Conservation (phyloP, 2,888 invertebrate species). For the Eupithecia inturbata region DNA sequence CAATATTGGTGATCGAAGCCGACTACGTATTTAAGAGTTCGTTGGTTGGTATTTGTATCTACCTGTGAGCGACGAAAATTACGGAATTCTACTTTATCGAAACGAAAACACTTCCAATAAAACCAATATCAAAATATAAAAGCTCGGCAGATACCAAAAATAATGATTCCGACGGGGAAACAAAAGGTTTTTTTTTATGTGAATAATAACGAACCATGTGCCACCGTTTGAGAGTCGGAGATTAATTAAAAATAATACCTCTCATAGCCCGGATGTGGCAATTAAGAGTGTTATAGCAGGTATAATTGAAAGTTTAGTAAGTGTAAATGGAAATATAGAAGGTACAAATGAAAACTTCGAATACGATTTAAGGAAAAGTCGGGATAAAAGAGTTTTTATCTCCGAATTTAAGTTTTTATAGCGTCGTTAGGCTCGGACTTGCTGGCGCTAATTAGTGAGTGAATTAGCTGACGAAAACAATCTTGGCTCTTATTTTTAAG, state of each 20-base stretch:
- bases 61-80: neutral
- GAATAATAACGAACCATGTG: conserved; percentile 45
- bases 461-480: conserved; percentile 40
- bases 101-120: conserved; percentile 10
- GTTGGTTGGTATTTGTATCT: neutral
- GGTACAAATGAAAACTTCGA: conserved; percentile 57
- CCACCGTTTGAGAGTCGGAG: conserved; percentile 51
- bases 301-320: conserved; percentile 58
- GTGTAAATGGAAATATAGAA: conserved; percentile 37
- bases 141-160: conserved; percentile 13
- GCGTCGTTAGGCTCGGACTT: conserved; percentile 39
- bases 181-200: conserved; percentile 32
- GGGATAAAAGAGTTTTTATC: conserved; percentile 49
- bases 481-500: conserved; percentile 32
- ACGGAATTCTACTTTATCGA: neutral
- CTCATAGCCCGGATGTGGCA: conserved; percentile 56
- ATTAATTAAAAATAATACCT: conserved; percentile 74
- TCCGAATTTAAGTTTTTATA: conserved; percentile 47
- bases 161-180: conserved; percentile 18
- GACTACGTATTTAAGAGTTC: neutral
- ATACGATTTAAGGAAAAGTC: conserved; percentile 55
- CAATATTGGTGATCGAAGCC: no score
- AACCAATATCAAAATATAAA: conserved; percentile 19
- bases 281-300: conserved; percentile 58
- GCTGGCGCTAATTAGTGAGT: conserved; percentile 45